phyloP scores from a whole-genome alignment of 2,113 vertebrate genomes.

The Hydropotes inermis region DNA sequence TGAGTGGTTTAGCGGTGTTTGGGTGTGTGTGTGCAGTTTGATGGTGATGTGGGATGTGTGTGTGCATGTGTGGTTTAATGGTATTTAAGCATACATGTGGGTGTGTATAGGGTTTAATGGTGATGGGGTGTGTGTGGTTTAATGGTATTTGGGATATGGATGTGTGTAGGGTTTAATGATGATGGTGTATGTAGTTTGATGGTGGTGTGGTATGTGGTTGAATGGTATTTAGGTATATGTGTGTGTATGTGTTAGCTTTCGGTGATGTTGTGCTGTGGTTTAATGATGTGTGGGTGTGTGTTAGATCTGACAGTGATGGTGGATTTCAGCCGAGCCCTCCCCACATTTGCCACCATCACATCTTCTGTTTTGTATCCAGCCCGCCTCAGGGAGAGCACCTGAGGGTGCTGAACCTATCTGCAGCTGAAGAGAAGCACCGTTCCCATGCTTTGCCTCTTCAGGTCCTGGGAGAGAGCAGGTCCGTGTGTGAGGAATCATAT shows the following conservation, averaged over 20 bases:
- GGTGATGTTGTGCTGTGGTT: not conserved
- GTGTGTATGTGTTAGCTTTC: not conserved
- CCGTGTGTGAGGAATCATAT: not conserved
- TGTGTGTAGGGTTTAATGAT: not conserved
- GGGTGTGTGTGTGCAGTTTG: not conserved
- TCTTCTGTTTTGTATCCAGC: not conserved
- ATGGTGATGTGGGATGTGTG: not conserved
- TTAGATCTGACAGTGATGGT: not conserved
- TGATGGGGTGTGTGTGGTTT: not conserved
- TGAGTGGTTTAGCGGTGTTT: not conserved
- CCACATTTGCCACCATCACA: not conserved
- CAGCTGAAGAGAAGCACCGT: not conserved
- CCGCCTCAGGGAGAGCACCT: not conserved
- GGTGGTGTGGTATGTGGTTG: not conserved
- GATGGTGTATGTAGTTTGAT: not conserved
- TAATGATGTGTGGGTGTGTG: not conserved
- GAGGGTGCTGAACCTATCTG: not conserved
- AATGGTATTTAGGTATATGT: not conserved
- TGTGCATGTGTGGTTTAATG: not conserved
- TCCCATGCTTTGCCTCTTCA: fast-evolving
- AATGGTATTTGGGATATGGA: not conserved
- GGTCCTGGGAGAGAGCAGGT: not conserved
- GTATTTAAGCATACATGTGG: not conserved
- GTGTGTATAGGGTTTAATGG: not conserved
- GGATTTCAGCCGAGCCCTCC: not conserved